phyloP scores from a whole-genome alignment of 2,888 invertebrate species.

The Eucriotettix oculatus region DNA sequence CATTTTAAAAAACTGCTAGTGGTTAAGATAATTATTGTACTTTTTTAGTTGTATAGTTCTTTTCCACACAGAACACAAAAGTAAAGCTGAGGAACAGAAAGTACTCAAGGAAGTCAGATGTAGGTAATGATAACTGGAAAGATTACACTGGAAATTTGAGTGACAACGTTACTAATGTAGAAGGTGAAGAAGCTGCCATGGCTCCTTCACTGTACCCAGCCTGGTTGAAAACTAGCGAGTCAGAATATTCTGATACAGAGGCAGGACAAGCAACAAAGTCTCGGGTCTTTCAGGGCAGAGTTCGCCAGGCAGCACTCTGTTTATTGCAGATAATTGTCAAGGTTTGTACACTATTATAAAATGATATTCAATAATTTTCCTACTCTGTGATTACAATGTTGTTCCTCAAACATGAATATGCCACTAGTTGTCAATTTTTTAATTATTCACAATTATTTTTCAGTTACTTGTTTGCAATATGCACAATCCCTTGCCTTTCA shows the following conservation, averaged over 20 bases:
- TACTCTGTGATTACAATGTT: too few species aligned
- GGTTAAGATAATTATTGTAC: too few species aligned
- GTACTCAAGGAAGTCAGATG: not conserved
- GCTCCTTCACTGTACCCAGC: not conserved
- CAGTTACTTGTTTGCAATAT: too few species aligned
- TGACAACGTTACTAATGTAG: not conserved
- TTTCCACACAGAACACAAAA: not conserved
- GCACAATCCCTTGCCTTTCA: too few species aligned
- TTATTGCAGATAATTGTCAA: conserved; percentile 40
- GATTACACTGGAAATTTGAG: not conserved
- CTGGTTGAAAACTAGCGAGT: conserved; percentile 32
- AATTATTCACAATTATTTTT: too few species aligned
- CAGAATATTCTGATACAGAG: conserved; percentile 49
- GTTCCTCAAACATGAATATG: too few species aligned
- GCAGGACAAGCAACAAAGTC: conserved; percentile 23
- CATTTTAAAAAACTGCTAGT: too few species aligned
- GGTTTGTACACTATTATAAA: conserved; percentile 21
- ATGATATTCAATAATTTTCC: too few species aligned
- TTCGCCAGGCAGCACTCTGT: conserved; percentile 48
- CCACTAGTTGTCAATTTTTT: too few species aligned
- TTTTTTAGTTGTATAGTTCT: too few species aligned
- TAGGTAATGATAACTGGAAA: not conserved
- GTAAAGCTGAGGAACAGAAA: not conserved
- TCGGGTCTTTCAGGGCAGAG: conserved; percentile 35
- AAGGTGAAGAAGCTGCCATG: not conserved